Base-by-base conservation (phyloP, 2,888 invertebrate genomes). In the Syrphus vitripennis region DNA sequence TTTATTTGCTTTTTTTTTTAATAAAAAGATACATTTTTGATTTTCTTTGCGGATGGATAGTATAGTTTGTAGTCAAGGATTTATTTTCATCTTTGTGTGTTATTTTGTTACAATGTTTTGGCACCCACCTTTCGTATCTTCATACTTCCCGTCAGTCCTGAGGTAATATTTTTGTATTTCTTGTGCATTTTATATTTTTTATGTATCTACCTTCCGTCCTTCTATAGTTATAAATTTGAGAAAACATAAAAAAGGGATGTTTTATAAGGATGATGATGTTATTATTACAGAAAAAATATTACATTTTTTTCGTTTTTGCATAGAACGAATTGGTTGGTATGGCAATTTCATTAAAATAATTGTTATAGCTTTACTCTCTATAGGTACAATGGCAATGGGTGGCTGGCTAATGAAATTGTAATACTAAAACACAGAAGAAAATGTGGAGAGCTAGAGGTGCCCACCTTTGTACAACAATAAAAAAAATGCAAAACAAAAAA, bases 341-440 rank as follows among this genome's bases (percentile, higher is more conserved):
- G 87, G 83, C 84, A 80, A 87, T 87, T 88, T 82, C 87, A 88
- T 88, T 88, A 88, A 83, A 88, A 87, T 88, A 88, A 88, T 88
- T 88, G 80, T 82, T 63, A 61, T 34, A 67, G 21, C 48, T 48
- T 24, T 40, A 4, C 24, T 10, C 50, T 37, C 10, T 31, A 48
- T 1, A 14, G 0, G 4, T 9, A 31, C 5, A 42, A n/a, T n/a
- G n/a, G n/a, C n/a, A n/a, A n/a, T n/a, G n/a, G n/a, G n/a, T n/a
- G n/a, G n/a, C 10, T 69, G 69, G 82, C 78, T 86, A 86, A 86
- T 86, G 82, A 86, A 86, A 82, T 86, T 83, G 77, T 86, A 86
- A 72, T 72, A 76, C 48, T 55, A 59, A 72, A 74, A 63, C 74
- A 83, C 19, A 57, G 34, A 21, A 57, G 48, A 72, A 12, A 80